Conservation (phyloP, 2,113 vertebrate species). For the Phalacrocorax carbo region DNA sequence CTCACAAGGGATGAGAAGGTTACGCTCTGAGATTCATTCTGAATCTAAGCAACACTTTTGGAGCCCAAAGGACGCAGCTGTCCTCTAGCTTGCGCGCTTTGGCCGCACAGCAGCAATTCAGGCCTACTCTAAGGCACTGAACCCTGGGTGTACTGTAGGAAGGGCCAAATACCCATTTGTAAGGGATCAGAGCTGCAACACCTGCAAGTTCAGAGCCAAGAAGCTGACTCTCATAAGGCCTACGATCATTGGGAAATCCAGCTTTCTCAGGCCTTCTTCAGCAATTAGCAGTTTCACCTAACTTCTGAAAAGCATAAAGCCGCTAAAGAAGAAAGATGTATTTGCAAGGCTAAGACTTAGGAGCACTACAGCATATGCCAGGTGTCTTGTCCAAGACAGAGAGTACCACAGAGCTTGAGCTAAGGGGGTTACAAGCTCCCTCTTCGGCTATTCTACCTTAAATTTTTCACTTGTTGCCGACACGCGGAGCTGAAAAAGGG, state of each 20-base stretch:
- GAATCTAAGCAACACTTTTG: not conserved
- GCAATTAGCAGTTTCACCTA: not conserved
- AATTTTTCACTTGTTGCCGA: not conserved
- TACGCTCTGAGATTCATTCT: not conserved
- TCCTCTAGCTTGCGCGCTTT: not conserved
- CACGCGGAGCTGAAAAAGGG: not conserved
- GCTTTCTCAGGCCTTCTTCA: not conserved
- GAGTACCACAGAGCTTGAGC: not conserved
- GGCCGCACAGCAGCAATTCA: not conserved
- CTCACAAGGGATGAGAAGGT: not conserved
- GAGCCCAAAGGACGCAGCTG: accelerated
- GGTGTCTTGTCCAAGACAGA: not conserved
- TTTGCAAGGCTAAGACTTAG: not conserved
- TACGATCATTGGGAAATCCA: accelerated
- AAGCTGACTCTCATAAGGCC: not conserved
- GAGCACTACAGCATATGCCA: not conserved
- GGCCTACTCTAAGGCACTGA: not conserved
- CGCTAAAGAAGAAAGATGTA: not conserved
- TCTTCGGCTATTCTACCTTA: not conserved
- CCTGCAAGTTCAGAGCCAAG: not conserved
- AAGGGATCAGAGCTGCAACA: not conserved
- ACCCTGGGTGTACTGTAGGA: not conserved
- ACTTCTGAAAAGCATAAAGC: not conserved
- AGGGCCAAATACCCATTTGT: not conserved
- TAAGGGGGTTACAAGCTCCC: not conserved